Conservation (phyloP, 2,888 invertebrate species). For the Liposcelis brunnea region DNA sequence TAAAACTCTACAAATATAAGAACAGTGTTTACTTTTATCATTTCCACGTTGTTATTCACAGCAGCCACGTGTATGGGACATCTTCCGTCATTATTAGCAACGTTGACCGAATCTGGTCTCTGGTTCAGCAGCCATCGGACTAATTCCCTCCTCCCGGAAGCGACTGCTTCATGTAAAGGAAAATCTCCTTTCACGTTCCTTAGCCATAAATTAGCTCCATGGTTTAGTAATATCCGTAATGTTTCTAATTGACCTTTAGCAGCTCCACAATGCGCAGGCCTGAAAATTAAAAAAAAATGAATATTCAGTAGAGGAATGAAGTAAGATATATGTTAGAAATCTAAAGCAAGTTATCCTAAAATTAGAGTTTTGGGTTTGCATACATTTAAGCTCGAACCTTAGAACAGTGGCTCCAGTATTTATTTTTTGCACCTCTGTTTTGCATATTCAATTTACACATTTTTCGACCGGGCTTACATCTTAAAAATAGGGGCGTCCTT, state of each 20-base stretch:
- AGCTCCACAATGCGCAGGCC: constrained; percentile 85
- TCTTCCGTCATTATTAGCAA: constrained; percentile 81
- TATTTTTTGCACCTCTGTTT: too few species aligned
- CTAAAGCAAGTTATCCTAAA: not conserved
- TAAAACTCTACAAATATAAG: not conserved
- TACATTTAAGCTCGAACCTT: too few species aligned
- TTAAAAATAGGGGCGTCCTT: too few species aligned
- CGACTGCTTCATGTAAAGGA: constrained; percentile 89
- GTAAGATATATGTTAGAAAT: too few species aligned
- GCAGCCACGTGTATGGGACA: constrained; percentile 90
- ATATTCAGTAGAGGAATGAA: too few species aligned
- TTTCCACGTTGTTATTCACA: constrained; percentile 80
- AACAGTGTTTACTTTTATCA: constrained; percentile 67
- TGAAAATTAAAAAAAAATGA: constrained; percentile 22
- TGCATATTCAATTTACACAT: too few species aligned
- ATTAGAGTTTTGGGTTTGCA: not conserved
- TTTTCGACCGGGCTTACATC: too few species aligned
- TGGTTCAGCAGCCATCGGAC: constrained; percentile 76
- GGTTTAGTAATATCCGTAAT: constrained; percentile 51
- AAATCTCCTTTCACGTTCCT: constrained; percentile 87
- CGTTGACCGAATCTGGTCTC: constrained; percentile 67
- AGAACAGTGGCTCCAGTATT: too few species aligned
- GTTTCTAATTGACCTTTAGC: constrained; percentile 90
- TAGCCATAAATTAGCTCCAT: constrained; percentile 80
- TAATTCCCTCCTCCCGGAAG: constrained; percentile 74